Percentiles rank a stretch among this genome's conserved stretches.
Evolutionary conservation across 2,888 invertebrate genomes (phyloP).

Genomic region (Cyclophora albipunctata): DNA sequence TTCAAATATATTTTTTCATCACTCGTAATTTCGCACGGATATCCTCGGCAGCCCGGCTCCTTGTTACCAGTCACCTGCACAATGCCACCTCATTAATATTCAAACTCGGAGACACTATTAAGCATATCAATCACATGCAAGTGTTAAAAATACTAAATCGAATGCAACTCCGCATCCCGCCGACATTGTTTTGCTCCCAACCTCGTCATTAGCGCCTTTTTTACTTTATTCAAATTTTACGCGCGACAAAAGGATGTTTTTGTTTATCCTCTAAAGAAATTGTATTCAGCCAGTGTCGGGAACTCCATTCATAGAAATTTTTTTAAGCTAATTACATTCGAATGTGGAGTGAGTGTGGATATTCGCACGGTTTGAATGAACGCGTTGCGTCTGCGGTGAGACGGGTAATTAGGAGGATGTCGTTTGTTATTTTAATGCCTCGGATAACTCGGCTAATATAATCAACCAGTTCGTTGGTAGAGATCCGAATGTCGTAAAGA

Average conservation of each 20-base stretch:
- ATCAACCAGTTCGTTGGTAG: no score
- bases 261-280: conserved; percentile 60
- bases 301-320: conserved; percentile 29
- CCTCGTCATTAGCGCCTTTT: conserved; percentile 68
- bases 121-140: conserved; percentile 71
- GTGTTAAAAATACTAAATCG: conserved; percentile 64
- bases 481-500: no score
- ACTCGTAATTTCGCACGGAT: conserved; percentile 55
- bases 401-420: conserved; percentile 44
- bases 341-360: conserved; percentile 39
- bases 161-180: conserved; percentile 63
- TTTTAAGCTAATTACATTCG: conserved; percentile 52
- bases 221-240: conserved; percentile 55
- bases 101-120: conserved; percentile 58
- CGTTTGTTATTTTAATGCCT: conserved; percentile 27
- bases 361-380: conserved; percentile 55
- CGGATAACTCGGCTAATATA: background rate
- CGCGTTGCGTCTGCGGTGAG: conserved; percentile 43
- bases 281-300: conserved; percentile 31
- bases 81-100: conserved; percentile 55
- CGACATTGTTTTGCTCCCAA: conserved; percentile 44
- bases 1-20: no score
- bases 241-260: conserved; percentile 58
- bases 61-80: conserved; percentile 53
- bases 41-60: conserved; percentile 26